Conservation (phyloP, 1,140 invertebrate genomes). For the Glossosoma conforme region DNA sequence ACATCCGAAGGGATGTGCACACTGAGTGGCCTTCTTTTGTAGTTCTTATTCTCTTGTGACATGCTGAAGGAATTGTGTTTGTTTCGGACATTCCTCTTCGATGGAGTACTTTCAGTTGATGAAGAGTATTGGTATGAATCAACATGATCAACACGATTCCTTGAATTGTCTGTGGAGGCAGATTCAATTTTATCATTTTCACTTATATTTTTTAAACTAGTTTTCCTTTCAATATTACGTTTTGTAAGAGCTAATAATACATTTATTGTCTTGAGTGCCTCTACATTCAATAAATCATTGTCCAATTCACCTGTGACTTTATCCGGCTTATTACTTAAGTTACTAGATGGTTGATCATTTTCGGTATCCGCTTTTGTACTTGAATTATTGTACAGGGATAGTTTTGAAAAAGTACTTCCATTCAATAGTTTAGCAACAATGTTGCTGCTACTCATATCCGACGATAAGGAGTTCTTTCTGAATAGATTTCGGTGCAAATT, state of each 20-base stretch:
- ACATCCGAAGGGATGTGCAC: constrained; percentile 44
- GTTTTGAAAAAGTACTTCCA: constrained; percentile 26
- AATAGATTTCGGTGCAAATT: constrained; percentile 8
- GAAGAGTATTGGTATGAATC: constrained; percentile 33
- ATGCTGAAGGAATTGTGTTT: constrained; percentile 27
- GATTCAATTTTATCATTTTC: constrained; percentile 6
- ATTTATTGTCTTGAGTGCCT: constrained; percentile 50
- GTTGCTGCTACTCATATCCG: constrained; percentile 13
- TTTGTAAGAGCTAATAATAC: constrained; percentile 49
- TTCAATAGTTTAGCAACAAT: constrained; percentile 29
- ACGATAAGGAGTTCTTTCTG: constrained; percentile 14
- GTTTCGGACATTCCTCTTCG: constrained; percentile 33
- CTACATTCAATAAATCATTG: constrained; percentile 40
- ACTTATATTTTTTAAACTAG: constrained; percentile 22
- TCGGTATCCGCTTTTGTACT: constrained; percentile 3
- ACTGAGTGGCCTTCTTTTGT: constrained; percentile 44
- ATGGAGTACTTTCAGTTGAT: constrained; percentile 42
- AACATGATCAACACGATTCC: constrained; percentile 10
- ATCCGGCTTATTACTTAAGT: constrained; percentile 5
- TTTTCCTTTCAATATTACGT: constrained; percentile 32
- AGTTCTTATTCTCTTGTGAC: constrained; percentile 17
- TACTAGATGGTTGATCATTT: background rate
- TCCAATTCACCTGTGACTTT: constrained; percentile 3
- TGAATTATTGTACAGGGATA: constrained; percentile 25
- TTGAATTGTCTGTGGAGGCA: constrained; percentile 1